Evolutionary conservation across 2,888 invertebrate genomes (phyloP).

Genomic region (Serripes groenlandicus): DNA sequence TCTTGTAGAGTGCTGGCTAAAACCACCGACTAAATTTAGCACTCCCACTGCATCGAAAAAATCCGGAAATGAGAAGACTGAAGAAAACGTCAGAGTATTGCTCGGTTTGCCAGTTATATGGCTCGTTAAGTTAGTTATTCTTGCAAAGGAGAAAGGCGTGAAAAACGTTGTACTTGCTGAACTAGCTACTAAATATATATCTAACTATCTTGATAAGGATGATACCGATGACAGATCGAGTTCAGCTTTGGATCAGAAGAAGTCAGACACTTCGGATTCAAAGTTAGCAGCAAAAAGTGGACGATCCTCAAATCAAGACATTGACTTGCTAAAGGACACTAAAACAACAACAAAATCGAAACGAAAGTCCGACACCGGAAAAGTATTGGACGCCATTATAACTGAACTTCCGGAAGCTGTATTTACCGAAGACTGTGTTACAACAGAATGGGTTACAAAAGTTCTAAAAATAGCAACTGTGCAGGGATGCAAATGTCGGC

Average conservation of each 20-base stretch:
- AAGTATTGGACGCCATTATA: slow-evolving; percentile 78
- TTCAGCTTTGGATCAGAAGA: slow-evolving; percentile 45
- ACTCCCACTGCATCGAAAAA: slow-evolving; percentile 69
- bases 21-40: slow-evolving; percentile 76
- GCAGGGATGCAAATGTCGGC: slow-evolving; percentile 75
- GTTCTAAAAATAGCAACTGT: slow-evolving; percentile 77
- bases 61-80: slow-evolving; percentile 62
- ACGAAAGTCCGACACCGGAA: slow-evolving; percentile 68
- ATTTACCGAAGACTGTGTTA: slow-evolving; percentile 71
- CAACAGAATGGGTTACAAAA: slow-evolving; percentile 77
- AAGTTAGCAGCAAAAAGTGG: slow-evolving; percentile 43
- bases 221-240: slow-evolving; percentile 62
- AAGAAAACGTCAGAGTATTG: slow-evolving; percentile 71
- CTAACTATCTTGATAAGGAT: slow-evolving; percentile 67
- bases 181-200: slow-evolving; percentile 74
- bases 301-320: slow-evolving; percentile 37
- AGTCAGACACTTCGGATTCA: slow-evolving; percentile 53
- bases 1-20: slow-evolving; percentile 83
- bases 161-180: slow-evolving; percentile 73
- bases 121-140: slow-evolving; percentile 77
- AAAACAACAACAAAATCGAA: slow-evolving; percentile 54
- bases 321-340: slow-evolving; percentile 52
- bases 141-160: slow-evolving; percentile 79
- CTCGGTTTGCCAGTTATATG: slow-evolving; percentile 77
- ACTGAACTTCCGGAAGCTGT: slow-evolving; percentile 79